Base-by-base conservation (phyloP, 2,888 invertebrate species). In the Cephalotes varians region DNA sequence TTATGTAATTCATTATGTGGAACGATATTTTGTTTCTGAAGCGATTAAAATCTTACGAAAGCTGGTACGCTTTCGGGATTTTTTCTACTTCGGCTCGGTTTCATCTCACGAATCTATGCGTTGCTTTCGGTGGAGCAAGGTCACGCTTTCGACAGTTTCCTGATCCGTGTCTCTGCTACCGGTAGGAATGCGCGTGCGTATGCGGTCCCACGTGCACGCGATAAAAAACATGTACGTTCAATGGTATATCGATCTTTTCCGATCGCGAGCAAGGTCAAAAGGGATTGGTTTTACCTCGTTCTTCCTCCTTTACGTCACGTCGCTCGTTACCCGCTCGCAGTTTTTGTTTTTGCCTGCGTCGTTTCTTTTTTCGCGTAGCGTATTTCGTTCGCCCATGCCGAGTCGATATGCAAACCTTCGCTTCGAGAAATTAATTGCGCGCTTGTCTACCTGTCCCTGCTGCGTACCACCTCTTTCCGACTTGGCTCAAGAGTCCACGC, bases 201-300 rank as follows among this genome's bases (percentile, higher is more conserved):
- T 18, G 72, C 56, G 28, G 18, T 62, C 54, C 58, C 60, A 54
- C 65, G 49, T n/a, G 54, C 54, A 54, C 76, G 74, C 60, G 51
- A 1, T 72, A 82, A 64, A 74, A 76, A 76, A 51, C 80, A 79
- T 81, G 82, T 34, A 40, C 81, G 71, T 69, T 82, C 81, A 74
- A 79, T 65, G 83, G 34, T 83, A 72, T 83, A 82, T 87, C 89
- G 86, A 90, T 90, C 88, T 87, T 87, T 91, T 90, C 84, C 87
- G 86, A 90, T 89, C 77, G 85, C 87, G 90, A 84, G 90, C 90
- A 88, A 91, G 91, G 91, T 82, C 85, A 40, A 87, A 90, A 91
- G 90, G 90, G 90, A 91, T 91, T 89, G 91, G 90, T 84, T 65
- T 65, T 54, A 54, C 51, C 60, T 34, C 73, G 79, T 47, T 85